Evolutionary conservation across 2,797 vertebrate species (phyloP).

Genomic region (Trachurus trachurus): DNA sequence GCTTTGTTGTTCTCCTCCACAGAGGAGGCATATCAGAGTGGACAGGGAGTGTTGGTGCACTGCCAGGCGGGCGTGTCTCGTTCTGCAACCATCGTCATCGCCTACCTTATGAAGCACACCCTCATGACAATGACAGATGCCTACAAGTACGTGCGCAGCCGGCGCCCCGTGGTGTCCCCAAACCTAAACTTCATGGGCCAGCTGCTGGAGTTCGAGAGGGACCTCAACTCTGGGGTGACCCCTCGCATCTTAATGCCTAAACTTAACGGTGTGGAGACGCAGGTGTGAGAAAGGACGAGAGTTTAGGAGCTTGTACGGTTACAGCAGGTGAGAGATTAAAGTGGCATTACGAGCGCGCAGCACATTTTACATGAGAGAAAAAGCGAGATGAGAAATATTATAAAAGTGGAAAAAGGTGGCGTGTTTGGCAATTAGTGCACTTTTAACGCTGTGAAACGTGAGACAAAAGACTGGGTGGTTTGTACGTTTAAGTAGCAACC

Average conservation of each 20-base stretch:
- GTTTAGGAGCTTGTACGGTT: constrained; percentile 10
- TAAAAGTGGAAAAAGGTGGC: constrained; percentile 26
- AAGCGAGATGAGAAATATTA: constrained; percentile 16
- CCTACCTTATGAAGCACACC: constrained; percentile 95
- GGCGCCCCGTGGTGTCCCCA: constrained; percentile 90
- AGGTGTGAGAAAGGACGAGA: constrained; percentile 75
- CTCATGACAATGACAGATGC: constrained; percentile 94
- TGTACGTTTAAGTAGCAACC: constrained; percentile 39
- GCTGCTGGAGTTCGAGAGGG: constrained; percentile 91
- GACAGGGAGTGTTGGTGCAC: constrained; percentile 90
- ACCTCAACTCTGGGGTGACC: constrained; percentile 91
- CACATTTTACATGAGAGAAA: constrained; percentile 31
- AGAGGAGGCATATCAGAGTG: constrained; percentile 92
- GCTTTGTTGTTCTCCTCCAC: constrained; percentile 51
- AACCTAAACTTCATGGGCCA: constrained; percentile 95
- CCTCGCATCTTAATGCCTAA: constrained; percentile 92
- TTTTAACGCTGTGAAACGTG: constrained; percentile 79
- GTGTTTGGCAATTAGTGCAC: constrained; percentile 65
- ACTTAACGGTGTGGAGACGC: constrained; percentile 90
- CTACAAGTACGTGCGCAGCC: constrained; percentile 91
- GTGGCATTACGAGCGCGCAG: constrained; percentile 32
- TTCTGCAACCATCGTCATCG: constrained; percentile 92
- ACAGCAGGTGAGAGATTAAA: not conserved
- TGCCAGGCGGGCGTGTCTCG: constrained; percentile 93
- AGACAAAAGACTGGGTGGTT: constrained; percentile 61